Evolutionary conservation across 1,140 invertebrate genomes (phyloP).

Genomic region (Penaeus chinensis): DNA sequence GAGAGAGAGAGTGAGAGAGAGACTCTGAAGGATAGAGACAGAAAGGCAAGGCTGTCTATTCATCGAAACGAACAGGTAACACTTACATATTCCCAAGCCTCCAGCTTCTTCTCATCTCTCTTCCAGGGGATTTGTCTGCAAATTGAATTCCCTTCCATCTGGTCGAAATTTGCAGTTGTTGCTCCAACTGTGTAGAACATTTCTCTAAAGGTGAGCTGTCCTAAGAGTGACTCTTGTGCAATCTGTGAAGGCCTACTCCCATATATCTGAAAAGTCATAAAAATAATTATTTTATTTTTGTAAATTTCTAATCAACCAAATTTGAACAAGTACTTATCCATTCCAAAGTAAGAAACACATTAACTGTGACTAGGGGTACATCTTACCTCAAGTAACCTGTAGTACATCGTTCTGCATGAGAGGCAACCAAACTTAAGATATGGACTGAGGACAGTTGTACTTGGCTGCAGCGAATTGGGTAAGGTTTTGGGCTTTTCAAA

Average conservation of each 20-base stretch:
- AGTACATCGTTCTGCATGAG: slow-evolving; percentile 74
- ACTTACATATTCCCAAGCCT: slow-evolving; percentile 73
- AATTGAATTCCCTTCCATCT: slow-evolving; percentile 78
- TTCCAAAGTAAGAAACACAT: too few relatives aligned
- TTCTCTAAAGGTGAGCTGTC: slow-evolving; percentile 80
- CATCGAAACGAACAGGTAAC: background rate
- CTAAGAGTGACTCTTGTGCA: slow-evolving; percentile 64
- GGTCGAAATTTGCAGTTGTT: slow-evolving; percentile 79
- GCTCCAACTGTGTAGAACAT: slow-evolving; percentile 80
- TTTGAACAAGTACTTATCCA: too few relatives aligned
- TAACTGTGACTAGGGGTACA: too few relatives aligned
- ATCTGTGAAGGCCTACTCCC: slow-evolving; percentile 67
- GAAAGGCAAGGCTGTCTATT: too few relatives aligned
- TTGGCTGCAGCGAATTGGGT: slow-evolving; percentile 78
- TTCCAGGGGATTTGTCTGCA: slow-evolving; percentile 82
- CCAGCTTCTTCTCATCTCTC: slow-evolving; percentile 74
- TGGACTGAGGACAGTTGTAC: slow-evolving; percentile 80
- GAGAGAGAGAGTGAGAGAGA: too few relatives aligned
- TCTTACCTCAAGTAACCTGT: slow-evolving; percentile 73
- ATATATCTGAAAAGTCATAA: slow-evolving; percentile 68
- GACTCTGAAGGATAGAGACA: too few relatives aligned
- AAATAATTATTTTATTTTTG: too few relatives aligned
- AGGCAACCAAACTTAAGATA: slow-evolving; percentile 75
- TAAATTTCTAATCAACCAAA: too few relatives aligned
- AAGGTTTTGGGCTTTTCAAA: slow-evolving; percentile 82